These are phyloP conservation scores for Gymnocypris eckloni DNA, from an alignment of 2,797 vertebrate species.

Conservation along the genomic window DNA sequence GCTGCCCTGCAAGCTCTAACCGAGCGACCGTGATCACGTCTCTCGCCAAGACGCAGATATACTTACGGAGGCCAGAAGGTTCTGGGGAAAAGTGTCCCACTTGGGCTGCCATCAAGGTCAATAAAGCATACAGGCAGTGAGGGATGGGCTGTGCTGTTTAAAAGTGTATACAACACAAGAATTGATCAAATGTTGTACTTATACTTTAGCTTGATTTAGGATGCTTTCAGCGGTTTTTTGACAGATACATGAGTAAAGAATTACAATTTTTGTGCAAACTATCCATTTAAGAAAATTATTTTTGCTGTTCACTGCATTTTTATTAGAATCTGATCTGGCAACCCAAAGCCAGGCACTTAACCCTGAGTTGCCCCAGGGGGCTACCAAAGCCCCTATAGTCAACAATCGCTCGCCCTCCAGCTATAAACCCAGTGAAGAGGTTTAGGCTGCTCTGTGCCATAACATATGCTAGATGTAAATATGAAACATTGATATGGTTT, in stretches of 20 bases:
- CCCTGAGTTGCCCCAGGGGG: constrained; percentile 4
- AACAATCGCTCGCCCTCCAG: background rate
- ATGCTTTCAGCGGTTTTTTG: background rate
- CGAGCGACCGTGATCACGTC: constrained; percentile 40
- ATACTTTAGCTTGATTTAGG: background rate
- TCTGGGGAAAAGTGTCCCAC: constrained; percentile 31
- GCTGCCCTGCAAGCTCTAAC: constrained; percentile 44
- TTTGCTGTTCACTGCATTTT: background rate
- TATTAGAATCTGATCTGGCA: constrained; percentile 17
- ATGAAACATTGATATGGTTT: constrained; percentile 4
- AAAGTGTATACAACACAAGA: background rate
- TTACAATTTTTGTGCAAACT: background rate
- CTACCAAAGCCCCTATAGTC: constrained; percentile 1
- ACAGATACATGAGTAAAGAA: background rate
- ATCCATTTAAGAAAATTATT: background rate
- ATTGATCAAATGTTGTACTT: background rate
- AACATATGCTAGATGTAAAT: constrained; percentile 23
- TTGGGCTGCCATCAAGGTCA: constrained; percentile 45
- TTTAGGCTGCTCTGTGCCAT: constrained; percentile 16
- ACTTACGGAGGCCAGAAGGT: constrained; percentile 42
- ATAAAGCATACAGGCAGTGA: background rate
- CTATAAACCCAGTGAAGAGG: constrained; percentile 19
- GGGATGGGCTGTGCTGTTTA: constrained; percentile 1
- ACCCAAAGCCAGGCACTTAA: constrained; percentile 39
- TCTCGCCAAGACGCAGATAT: constrained; percentile 47